These are phyloP conservation scores for Dryobota labecula DNA, from an alignment of 2,888 invertebrate genomes.

Conservation along the genomic window DNA sequence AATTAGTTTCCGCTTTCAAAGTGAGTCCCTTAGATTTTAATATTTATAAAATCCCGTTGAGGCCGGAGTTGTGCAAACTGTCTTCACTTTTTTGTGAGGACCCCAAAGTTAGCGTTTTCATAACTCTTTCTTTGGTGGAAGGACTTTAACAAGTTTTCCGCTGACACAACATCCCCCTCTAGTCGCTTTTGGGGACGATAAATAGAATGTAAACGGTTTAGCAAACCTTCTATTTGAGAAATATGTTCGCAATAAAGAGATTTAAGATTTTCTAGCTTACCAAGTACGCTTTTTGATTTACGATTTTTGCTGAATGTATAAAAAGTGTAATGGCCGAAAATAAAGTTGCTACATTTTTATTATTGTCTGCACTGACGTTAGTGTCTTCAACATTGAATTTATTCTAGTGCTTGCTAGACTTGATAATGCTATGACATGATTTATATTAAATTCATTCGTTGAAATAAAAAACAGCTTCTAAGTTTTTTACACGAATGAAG, in stretches of 20 bases:
- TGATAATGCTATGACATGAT: conserved; percentile 31
- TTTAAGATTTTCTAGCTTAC: conserved; percentile 63
- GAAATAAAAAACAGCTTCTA: conserved; percentile 9
- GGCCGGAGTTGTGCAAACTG: conserved; percentile 81
- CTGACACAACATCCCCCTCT: conserved; percentile 79
- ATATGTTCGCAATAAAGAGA: conserved; percentile 63
- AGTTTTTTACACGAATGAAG: conserved; percentile 9
- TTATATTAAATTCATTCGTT: conserved; percentile 27
- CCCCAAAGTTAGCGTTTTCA: conserved; percentile 86
- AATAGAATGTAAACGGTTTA: conserved; percentile 74
- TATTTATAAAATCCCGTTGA: conserved; percentile 85
- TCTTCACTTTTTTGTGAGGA: conserved; percentile 80
- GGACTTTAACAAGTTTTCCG: conserved; percentile 85
- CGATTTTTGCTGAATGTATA: conserved; percentile 43
- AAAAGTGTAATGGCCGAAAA: conserved; percentile 58
- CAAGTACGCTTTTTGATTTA: conserved; percentile 64
- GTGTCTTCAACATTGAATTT: conserved; percentile 53
- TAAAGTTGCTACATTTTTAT: conserved; percentile 55
- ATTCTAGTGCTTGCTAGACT: conserved; percentile 41
- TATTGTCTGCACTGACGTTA: conserved; percentile 54
- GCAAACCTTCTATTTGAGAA: conserved; percentile 65
- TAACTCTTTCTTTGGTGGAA: conserved; percentile 85
- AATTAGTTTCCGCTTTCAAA: conserved; percentile 79
- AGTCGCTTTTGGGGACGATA: conserved; percentile 65
- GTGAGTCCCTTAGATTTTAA: conserved; percentile 82